Evolutionary conservation across 2,888 invertebrate species (phyloP).

Genomic region (Parasteatoda lunata): DNA sequence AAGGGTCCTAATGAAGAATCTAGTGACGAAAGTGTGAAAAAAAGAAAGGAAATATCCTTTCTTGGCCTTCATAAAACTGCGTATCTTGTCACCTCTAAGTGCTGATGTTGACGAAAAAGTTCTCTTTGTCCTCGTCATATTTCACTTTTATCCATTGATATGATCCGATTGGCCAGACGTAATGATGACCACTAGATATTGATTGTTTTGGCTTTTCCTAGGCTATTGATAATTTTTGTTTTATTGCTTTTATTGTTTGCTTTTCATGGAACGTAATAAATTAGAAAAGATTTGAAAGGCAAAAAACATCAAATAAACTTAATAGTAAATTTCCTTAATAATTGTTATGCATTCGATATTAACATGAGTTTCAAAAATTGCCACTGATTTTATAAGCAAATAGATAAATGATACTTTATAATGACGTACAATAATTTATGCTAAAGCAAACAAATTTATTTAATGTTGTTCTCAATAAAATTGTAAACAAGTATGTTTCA

Average conservation of each 20-base stretch:
- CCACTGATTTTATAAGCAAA: no score
- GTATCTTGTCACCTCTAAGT: conserved; percentile 56
- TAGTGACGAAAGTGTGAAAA: background rate
- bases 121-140: conserved; percentile 35
- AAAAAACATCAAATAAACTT: no score
- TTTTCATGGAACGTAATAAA: no score
- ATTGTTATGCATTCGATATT: no score
- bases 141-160: conserved; percentile 36
- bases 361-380: no score
- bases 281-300: no score
- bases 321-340: no score
- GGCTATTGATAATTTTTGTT: background rate
- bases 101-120: conserved; percentile 61
- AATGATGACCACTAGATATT: conserved; percentile 34
- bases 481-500: no score
- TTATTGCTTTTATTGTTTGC: background rate
- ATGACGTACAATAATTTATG: no score
- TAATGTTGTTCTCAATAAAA: no score
- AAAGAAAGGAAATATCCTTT: background rate
- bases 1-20: conserved; percentile 1
- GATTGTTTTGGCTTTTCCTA: conserved; percentile 15
- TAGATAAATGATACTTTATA: no score
- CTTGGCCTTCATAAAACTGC: conserved; percentile 13
- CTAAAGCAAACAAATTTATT: no score
- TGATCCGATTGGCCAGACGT: conserved; percentile 33